Base-by-base conservation (phyloP, 2,797 vertebrate species). In the Ctenopoma multispine region DNA sequence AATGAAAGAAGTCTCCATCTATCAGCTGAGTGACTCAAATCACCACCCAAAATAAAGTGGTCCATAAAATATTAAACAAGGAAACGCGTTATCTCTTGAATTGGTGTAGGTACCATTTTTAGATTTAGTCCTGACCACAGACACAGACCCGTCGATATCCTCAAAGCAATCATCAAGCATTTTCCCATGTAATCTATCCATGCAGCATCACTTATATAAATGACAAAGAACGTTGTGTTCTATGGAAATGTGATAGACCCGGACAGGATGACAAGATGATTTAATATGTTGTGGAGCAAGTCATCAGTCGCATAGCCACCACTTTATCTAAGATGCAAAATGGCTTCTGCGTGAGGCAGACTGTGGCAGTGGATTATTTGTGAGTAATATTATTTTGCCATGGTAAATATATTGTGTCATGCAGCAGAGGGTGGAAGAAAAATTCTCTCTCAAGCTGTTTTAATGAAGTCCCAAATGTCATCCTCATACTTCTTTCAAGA, bases 381-480 rank as follows among this genome's bases (percentile, higher is more conserved):
- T 88, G 85, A 92, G 87, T 80, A 83, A 91, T 83, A 87, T 83
- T 84, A 60, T 67, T 85, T 69, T 59, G 84, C 84, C 18, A 69
- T 63, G 60, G 89, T 87, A 91, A 91, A 93, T 89, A 89, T 87
- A 87, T 83, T 85, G 90, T 91, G 89, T 90, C 90, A 83, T 82
- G 87, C 85, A 79, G 87, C 82, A 82, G 83, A 88, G 83, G 83
- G 80, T 83, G 80, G 84, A 91, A 92, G 90, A 92, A 85, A 86
- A 79, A 91, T 89, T 82, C 81, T 80, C 86, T 87, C 91, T 89
- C 85, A 85, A 91, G 85, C 81, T 81, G 79, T 91, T 94, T 92
- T 94, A 94, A 93, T 94, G 91, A 95, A 92, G 91, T 94, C 93
- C 93, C 93, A 90, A 89, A 92, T 88, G 92, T 89, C 90, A 91